These are phyloP conservation scores for Resseliella maxima DNA, from an alignment of 2,888 invertebrate genomes.

Conservation along the genomic window DNA sequence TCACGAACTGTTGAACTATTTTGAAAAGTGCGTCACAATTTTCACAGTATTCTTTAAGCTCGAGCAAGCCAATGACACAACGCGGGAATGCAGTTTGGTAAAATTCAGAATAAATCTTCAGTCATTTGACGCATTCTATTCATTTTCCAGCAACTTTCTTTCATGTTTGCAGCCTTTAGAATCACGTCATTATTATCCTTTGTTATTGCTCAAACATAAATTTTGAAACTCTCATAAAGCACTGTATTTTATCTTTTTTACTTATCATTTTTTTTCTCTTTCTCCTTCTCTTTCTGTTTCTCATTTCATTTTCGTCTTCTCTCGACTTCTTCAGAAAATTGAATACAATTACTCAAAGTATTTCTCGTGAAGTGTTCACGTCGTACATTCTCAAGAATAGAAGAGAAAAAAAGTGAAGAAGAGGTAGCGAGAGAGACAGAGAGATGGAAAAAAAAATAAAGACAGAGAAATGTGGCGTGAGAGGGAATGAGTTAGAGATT, in stretches of 20 bases:
- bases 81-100: neutral
- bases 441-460: neutral
- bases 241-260: conserved; percentile 37
- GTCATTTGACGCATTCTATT: neutral
- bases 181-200: conserved; percentile 48
- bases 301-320: neutral
- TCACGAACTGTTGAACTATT: neutral
- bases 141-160: neutral
- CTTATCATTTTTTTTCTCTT: too few relatives aligned
- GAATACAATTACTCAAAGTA: conserved; percentile 47
- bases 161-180: conserved; percentile 12
- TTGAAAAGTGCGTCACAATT: conserved; percentile 14
- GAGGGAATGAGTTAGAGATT: neutral
- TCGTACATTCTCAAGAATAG: neutral
- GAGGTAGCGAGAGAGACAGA: neutral
- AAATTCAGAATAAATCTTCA: conserved; percentile 13
- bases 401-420: neutral
- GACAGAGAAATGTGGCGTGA: neutral
- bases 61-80: neutral
- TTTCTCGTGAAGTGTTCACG: neutral
- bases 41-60: neutral
- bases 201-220: conserved; percentile 45
- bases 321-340: neutral
- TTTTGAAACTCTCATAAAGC: conserved; percentile 40
- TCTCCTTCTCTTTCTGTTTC: neutral